These are phyloP conservation scores for Dryobotodes eremita DNA, from an alignment of 2,888 invertebrate species.

Conservation along the genomic window DNA sequence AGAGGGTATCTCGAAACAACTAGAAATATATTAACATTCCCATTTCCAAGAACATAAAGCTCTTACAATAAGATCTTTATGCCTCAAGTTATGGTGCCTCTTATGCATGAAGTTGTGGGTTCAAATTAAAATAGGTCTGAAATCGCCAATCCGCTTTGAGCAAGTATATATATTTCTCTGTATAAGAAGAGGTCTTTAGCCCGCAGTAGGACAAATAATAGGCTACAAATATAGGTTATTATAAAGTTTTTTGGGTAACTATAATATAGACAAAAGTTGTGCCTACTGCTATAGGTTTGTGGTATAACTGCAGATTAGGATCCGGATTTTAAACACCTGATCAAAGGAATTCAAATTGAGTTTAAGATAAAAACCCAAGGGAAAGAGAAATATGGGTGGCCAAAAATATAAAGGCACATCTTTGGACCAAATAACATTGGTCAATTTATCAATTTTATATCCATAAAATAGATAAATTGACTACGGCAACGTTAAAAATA, in stretches of 20 bases:
- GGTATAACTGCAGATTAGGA: background rate
- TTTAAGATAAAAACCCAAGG: too few relatives aligned
- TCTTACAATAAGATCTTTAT: background rate
- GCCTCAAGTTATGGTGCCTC: background rate
- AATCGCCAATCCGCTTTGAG: background rate
- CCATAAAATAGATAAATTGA: background rate
- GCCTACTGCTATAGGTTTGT: background rate
- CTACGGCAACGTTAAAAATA: background rate
- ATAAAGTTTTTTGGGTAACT: background rate
- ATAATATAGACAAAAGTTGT: background rate
- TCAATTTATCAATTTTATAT: too few relatives aligned
- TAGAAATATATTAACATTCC: background rate
- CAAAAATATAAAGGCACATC: background rate
- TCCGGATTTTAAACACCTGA: background rate
- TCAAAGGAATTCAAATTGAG: background rate
- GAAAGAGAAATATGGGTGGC: background rate
- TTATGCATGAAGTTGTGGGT: background rate
- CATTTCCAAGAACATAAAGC: background rate
- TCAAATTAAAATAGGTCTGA: background rate
- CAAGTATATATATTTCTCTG: too few relatives aligned
- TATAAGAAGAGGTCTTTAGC: too few relatives aligned
- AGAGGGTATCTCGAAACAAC: background rate
- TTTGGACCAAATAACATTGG: too few relatives aligned
- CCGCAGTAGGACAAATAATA: background rate
- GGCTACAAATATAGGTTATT: background rate